Percentiles rank a stretch among this genome's conserved stretches.
These are phyloP conservation scores for Anhinga rufa DNA, from an alignment of 2,113 vertebrate species.

Conservation along the genomic window DNA sequence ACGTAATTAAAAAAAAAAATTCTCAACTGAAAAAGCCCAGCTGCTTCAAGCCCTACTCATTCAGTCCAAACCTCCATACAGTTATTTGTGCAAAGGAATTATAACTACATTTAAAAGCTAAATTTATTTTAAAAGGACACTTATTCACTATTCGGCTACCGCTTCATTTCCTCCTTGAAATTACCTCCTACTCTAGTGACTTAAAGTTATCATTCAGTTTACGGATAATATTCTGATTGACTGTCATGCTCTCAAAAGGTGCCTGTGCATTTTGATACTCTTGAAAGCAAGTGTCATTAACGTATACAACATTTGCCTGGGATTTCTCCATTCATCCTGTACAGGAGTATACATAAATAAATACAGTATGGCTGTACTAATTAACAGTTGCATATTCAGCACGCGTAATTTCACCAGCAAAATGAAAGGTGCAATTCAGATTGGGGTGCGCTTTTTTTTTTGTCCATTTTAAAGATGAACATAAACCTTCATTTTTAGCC, in stretches of 20 bases:
- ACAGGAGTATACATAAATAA: constrained; percentile 46
- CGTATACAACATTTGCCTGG: neutral
- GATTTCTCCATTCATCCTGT: neutral
- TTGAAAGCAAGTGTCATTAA: constrained; percentile 11
- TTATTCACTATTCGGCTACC: neutral
- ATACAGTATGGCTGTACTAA: constrained; percentile 45
- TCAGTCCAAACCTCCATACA: neutral
- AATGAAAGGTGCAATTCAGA: neutral
- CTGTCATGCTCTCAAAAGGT: neutral
- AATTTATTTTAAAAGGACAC: constrained; percentile 47
- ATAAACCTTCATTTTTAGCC: neutral
- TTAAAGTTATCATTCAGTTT: neutral
- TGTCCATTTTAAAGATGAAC: neutral
- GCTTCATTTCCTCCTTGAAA: neutral
- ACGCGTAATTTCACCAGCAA: neutral
- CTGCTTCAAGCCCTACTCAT: constrained; percentile 27
- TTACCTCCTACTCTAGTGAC: neutral
- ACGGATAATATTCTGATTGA: neutral
- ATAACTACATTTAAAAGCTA: neutral
- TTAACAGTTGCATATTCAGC: constrained; percentile 42
- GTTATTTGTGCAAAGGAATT: constrained; percentile 56
- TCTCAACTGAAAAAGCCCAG: neutral
- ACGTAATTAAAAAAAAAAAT: neutral
- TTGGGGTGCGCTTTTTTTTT: neutral
- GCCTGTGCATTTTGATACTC: constrained; percentile 11